Percentiles rank a stretch among this genome's conserved stretches.
Evolutionary conservation across 2,797 vertebrate genomes (phyloP).

Genomic region (Gobio occitaniae): DNA sequence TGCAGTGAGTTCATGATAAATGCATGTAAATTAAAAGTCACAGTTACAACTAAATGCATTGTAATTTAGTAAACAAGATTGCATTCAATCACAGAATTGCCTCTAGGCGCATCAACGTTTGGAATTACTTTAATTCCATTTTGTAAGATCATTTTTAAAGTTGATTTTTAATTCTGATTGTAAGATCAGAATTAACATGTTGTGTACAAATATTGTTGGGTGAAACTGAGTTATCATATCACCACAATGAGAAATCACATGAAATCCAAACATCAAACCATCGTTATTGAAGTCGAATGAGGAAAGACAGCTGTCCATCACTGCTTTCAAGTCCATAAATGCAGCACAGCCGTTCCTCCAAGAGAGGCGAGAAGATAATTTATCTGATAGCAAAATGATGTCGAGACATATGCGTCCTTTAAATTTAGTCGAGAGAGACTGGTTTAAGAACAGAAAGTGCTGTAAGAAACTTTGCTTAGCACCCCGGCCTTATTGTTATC

Average conservation of each 20-base stretch:
- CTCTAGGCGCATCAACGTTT: no score
- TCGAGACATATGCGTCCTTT: no score
- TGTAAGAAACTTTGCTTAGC: not conserved
- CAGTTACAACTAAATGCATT: not conserved
- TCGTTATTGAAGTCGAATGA: not conserved
- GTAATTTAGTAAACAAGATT: not conserved
- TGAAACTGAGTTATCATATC: not conserved
- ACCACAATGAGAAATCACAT: not conserved
- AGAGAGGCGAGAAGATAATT: not conserved
- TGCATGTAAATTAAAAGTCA: not conserved
- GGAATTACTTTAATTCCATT: no score
- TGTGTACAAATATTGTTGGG: not conserved
- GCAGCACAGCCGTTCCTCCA: no score
- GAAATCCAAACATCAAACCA: not conserved
- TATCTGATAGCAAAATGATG: not conserved
- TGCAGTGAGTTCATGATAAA: not conserved
- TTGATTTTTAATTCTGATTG: no score
- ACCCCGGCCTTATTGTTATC: not conserved
- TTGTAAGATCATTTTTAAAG: no score
- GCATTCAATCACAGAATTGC: not conserved
- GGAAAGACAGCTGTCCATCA: no score
- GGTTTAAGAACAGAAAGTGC: not conserved
- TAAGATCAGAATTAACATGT: not conserved
- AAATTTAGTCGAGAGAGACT: not conserved
- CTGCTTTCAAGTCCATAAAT: no score